A percentile compares a stretch with the other conserved stretches of the same genome.
These are phyloP conservation scores for Caenorhabditis wallacei DNA, from an alignment of 2,888 invertebrate species.

Conservation along the genomic window DNA sequence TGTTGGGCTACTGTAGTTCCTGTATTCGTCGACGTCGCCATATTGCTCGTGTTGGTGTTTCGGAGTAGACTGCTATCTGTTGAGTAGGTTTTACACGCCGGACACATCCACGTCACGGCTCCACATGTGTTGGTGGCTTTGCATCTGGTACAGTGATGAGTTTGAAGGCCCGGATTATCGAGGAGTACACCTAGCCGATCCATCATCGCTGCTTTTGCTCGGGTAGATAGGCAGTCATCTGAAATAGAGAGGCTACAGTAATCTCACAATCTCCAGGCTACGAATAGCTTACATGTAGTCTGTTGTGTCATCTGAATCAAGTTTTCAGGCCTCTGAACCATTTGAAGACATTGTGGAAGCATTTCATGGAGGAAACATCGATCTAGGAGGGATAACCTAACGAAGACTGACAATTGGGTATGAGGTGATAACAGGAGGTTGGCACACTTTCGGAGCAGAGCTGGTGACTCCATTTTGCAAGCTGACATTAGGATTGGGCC, in stretches of 20 bases:
- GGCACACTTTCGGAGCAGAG: slow-evolving; percentile 82
- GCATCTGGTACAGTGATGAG: slow-evolving; percentile 80
- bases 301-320: slow-evolving; percentile 83
- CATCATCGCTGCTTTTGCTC: slow-evolving; percentile 82
- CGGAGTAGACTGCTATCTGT: slow-evolving; percentile 73
- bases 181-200: slow-evolving; percentile 79
- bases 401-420: slow-evolving; percentile 82
- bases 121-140: slow-evolving; percentile 76
- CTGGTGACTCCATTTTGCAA: slow-evolving; percentile 83
- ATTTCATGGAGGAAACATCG: slow-evolving; percentile 83
- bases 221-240: slow-evolving; percentile 82
- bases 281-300: slow-evolving; percentile 75
- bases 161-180: slow-evolving; percentile 79
- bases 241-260: slow-evolving; percentile 16
- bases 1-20: slow-evolving; percentile 13
- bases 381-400: slow-evolving; percentile 82
- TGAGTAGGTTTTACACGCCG: slow-evolving; percentile 81
- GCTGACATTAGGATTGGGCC: slow-evolving; percentile 82
- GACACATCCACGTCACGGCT: slow-evolving; percentile 81
- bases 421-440: slow-evolving; percentile 79
- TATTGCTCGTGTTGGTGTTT: slow-evolving; percentile 44
- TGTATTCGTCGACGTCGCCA: slow-evolving; percentile 31
- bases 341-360: slow-evolving; percentile 81
- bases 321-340: slow-evolving; percentile 81
- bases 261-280: not conserved